phyloP scores from a whole-genome alignment of 35 echinoderm and acorn worm genomes.

The Anneissia japonica region DNA sequence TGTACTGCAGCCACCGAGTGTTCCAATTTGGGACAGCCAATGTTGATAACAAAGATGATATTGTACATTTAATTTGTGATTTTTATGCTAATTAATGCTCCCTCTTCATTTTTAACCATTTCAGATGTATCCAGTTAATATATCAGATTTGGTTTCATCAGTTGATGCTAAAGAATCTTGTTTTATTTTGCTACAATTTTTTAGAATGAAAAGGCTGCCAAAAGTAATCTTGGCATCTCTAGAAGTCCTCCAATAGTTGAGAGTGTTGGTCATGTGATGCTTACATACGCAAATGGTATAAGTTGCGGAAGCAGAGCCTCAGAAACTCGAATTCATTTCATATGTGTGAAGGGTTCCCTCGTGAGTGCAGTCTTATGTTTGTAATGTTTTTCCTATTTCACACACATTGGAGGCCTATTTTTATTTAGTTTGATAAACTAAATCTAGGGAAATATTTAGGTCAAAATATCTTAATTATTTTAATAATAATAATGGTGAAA shows the following conservation, averaged over 20 bases:
- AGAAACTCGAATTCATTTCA: slow-evolving; percentile 69
- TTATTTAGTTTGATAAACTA: too few relatives aligned
- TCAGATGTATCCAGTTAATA: too few relatives aligned
- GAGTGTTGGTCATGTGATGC: slow-evolving; percentile 57
- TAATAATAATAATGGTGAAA: background rate
- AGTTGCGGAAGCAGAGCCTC: background rate
- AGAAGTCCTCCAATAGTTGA: slow-evolving; percentile 49
- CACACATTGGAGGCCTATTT: background rate
- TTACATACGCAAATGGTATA: slow-evolving; percentile 51
- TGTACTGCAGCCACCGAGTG: too few relatives aligned
- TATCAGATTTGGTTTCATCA: too few relatives aligned
- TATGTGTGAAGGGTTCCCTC: slow-evolving; percentile 57
- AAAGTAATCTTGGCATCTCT: slow-evolving; percentile 50
- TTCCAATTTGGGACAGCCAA: too few relatives aligned
- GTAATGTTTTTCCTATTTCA: background rate
- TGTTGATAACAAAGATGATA: too few relatives aligned
- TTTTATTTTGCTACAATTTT: too few relatives aligned
- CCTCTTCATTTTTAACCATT: too few relatives aligned
- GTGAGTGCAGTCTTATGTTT: slow-evolving; percentile 16
- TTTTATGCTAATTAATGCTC: too few relatives aligned
- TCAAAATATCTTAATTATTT: background rate
- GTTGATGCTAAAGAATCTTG: too few relatives aligned
- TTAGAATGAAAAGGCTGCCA: slow-evolving; percentile 31
- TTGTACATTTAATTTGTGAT: too few relatives aligned
- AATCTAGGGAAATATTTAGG: background rate